Percentiles rank a stretch among this genome's conserved stretches.
Evolutionary conservation across 2,113 vertebrate genomes (phyloP).

Genomic region (Gymnobelideus leadbeateri): DNA sequence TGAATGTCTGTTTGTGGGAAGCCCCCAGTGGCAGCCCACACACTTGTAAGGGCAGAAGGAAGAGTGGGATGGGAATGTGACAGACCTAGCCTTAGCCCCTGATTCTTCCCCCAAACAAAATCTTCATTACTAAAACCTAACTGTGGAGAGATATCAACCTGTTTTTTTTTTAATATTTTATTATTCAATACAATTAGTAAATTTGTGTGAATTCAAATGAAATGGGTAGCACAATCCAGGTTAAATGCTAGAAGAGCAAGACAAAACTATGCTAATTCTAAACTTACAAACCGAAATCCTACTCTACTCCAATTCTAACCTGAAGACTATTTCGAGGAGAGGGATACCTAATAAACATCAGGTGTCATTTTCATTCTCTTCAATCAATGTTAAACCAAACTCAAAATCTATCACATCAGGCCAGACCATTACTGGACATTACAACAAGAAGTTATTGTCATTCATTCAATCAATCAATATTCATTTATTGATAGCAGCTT

Average conservation of each 20-base stretch:
- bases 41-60: no score
- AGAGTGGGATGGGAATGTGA: no score
- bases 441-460: neutral
- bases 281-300: slow-evolving; percentile 22
- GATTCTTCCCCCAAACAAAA: neutral
- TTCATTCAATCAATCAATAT: neutral
- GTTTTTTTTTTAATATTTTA: slow-evolving; percentile 9
- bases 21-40: no score
- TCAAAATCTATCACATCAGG: neutral
- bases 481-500: neutral
- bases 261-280: neutral
- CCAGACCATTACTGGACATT: neutral
- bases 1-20: neutral
- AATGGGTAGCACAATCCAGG: neutral
- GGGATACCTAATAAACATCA: neutral
- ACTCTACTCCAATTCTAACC: neutral
- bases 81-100: no score
- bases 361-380: neutral
- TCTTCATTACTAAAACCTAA: slow-evolving; percentile 20
- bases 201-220: neutral
- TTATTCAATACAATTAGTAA: neutral
- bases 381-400: slow-evolving; percentile 37
- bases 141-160: neutral
- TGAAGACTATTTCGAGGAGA: neutral
- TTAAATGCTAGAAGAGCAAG: neutral